Conservation (phyloP, 2,888 invertebrate species). For the Amphipoea oculea region DNA sequence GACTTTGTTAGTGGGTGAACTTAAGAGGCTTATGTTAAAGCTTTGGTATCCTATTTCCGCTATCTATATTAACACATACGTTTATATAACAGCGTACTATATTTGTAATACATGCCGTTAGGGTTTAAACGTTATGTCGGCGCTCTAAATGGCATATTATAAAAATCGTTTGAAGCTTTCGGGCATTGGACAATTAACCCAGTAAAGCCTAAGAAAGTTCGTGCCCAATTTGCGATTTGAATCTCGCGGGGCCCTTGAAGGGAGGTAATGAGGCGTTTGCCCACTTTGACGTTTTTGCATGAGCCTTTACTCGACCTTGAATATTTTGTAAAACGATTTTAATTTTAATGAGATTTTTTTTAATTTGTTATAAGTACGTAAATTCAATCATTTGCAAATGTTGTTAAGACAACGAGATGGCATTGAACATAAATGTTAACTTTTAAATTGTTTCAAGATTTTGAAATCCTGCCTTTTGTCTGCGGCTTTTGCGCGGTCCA, state of each 20-base stretch:
- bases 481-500: too few relatives aligned
- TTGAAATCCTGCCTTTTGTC: too few relatives aligned
- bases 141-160: slow-evolving; percentile 10
- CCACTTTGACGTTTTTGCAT: slow-evolving; percentile 26
- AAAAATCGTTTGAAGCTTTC: slow-evolving; percentile 21
- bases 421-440: background rate
- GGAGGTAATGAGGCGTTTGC: slow-evolving; percentile 14
- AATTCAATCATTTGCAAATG: slow-evolving; percentile 5
- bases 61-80: background rate
- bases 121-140: background rate
- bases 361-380: background rate
- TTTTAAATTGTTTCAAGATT: background rate
- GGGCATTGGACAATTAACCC: slow-evolving; percentile 40
- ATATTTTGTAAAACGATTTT: slow-evolving; percentile 12
- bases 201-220: slow-evolving; percentile 38
- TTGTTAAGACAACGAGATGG: background rate
- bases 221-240: slow-evolving; percentile 42
- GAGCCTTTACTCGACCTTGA: slow-evolving; percentile 20
- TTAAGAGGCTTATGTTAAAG: slow-evolving; percentile 43
- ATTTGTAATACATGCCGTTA: background rate
- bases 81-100: background rate
- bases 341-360: slow-evolving; percentile 3
- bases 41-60: slow-evolving; percentile 37
- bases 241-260: slow-evolving; percentile 32
- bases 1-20: slow-evolving; percentile 45